Conservation (phyloP, 2,888 invertebrate genomes). For the Cremastobaeus sp. region DNA sequence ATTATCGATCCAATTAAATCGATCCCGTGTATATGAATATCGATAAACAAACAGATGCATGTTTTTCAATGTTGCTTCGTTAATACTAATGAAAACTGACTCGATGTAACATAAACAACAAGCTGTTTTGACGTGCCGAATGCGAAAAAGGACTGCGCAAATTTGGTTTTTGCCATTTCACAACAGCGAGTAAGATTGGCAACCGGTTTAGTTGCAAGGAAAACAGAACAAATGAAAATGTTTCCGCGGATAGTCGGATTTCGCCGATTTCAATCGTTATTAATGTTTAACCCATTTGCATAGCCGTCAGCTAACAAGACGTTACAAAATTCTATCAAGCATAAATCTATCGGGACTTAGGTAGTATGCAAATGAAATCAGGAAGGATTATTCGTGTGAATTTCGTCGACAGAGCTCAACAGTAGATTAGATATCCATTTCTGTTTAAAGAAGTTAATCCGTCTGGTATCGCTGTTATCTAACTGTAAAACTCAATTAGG, state of each 20-base stretch:
- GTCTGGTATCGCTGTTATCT: constrained; percentile 12
- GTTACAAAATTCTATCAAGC: constrained; percentile 39
- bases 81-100: no score
- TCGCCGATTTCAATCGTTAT: constrained; percentile 4
- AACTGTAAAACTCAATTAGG: constrained; percentile 25
- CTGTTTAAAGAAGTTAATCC: constrained; percentile 32
- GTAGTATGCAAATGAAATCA: constrained; percentile 49
- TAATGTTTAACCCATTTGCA: constrained; percentile 17
- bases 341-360: constrained; percentile 41
- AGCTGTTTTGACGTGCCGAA: no score
- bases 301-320: constrained; percentile 26
- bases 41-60: no score
- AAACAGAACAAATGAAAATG: no score
- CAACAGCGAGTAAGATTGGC: no score
- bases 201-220: no score
- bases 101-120: no score
- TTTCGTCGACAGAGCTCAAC: constrained; percentile 44
- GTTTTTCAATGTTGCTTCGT: no score
- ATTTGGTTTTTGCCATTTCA: no score
- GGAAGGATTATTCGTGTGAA: constrained; percentile 45
- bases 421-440: constrained; percentile 50
- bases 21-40: background rate
- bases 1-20: constrained; percentile 31
- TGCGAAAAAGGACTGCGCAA: no score
- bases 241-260: background rate